phyloP scores from a whole-genome alignment of 2,888 invertebrate species.

The Lordiphosa fenestrarum region DNA sequence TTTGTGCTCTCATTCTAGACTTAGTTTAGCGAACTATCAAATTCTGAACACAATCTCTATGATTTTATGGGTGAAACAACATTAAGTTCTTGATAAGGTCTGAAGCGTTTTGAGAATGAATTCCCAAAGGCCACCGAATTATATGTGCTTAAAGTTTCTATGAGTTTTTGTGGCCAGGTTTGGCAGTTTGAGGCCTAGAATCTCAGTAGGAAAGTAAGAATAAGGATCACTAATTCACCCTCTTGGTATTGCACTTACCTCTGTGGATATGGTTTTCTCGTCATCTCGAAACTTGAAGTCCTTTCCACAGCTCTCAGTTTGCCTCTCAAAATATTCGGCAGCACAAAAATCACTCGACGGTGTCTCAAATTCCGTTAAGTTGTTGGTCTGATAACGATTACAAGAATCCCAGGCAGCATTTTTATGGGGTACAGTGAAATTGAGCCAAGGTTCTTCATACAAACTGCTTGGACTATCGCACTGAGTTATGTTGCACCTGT shows the following conservation, averaged over 20 bases:
- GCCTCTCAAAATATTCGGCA: slow-evolving; percentile 77
- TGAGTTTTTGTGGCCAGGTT: too few relatives aligned
- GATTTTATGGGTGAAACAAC: neutral
- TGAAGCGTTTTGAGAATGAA: too few relatives aligned
- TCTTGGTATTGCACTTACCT: slow-evolving; percentile 47
- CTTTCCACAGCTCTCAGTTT: slow-evolving; percentile 53
- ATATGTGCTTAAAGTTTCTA: too few relatives aligned
- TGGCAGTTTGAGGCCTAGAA: too few relatives aligned
- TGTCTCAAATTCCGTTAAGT: neutral
- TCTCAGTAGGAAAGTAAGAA: too few relatives aligned
- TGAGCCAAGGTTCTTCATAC: slow-evolving; percentile 81
- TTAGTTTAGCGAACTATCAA: too few relatives aligned
- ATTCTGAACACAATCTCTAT: too few relatives aligned
- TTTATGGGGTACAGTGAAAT: slow-evolving; percentile 78
- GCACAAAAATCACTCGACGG: slow-evolving; percentile 76
- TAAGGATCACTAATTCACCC: too few relatives aligned
- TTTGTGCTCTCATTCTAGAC: too few relatives aligned
- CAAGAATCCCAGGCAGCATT: slow-evolving; percentile 59
- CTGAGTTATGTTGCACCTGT: slow-evolving; percentile 78
- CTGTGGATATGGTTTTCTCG: slow-evolving; percentile 75
- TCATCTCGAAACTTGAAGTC: slow-evolving; percentile 74
- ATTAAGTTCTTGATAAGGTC: too few relatives aligned
- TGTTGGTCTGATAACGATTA: slow-evolving; percentile 44
- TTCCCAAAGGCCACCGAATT: too few relatives aligned
- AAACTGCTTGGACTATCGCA: slow-evolving; percentile 74